A percentile compares a stretch with the other conserved stretches of the same genome.
These are phyloP conservation scores for Pluvianellus socialis DNA, from an alignment of 2,113 vertebrate species.

Conservation along the genomic window DNA sequence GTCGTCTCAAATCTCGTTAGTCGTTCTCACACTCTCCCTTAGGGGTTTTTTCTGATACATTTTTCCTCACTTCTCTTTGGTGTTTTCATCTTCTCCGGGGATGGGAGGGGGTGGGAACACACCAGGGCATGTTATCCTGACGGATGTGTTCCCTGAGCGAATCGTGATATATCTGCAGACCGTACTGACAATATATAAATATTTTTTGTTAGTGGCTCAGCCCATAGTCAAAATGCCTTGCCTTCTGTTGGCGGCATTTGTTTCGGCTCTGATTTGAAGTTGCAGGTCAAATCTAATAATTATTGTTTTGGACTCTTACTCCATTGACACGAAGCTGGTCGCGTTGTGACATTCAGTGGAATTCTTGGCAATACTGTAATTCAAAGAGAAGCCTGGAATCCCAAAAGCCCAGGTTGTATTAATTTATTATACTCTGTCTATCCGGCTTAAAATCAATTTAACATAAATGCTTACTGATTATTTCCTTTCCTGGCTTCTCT, in stretches of 20 bases:
- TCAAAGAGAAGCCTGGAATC: not conserved
- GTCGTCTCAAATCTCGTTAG: not conserved
- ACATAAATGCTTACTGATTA: not conserved
- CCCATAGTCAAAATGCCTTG: not conserved
- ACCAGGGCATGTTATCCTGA: accelerated
- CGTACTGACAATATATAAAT: not conserved
- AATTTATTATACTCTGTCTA: not conserved
- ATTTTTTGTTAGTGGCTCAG: not conserved
- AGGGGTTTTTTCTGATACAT: too few relatives aligned
- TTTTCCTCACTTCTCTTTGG: not conserved
- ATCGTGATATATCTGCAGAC: not conserved
- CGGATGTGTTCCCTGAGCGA: too few relatives aligned
- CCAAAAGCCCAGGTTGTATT: not conserved
- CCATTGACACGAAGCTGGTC: not conserved
- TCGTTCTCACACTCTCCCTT: too few relatives aligned
- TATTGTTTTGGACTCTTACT: not conserved
- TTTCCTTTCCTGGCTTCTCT: not conserved
- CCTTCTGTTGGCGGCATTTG: not conserved
- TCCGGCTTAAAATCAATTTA: not conserved
- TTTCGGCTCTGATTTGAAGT: not conserved
- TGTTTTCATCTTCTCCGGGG: too few relatives aligned
- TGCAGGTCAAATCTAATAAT: not conserved
- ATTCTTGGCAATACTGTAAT: not conserved
- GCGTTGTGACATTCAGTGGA: not conserved
- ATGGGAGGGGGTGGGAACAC: not conserved